Evolutionary conservation across 37 sponge, comb jelly and placozoan genomes (phyloP), one percentile per base, ranked within the genome.

Genomic region (Axinella damicornis): DNA sequence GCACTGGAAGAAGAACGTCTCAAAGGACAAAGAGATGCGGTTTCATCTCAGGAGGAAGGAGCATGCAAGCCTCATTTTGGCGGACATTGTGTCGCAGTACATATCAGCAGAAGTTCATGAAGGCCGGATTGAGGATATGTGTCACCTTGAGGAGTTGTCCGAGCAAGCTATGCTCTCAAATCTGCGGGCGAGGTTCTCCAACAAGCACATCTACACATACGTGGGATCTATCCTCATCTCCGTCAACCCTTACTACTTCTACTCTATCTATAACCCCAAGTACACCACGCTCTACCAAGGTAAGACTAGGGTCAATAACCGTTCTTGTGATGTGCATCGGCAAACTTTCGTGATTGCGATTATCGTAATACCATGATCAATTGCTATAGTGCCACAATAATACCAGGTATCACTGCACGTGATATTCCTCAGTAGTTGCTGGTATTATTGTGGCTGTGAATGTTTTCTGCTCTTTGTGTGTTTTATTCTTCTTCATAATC

Each of bases 141-240:
- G 97, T 56, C 57, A 87, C 53, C 36, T 96, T 59, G 77, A 90
- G 18, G 92, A 96, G 14, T 84, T 98, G 70, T 86, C 95, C 0
- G 99, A 98, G 65, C 65, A 92, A 19, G 60, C 85, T 70, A 92
- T 98, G 86, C 89, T 98, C 52, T 76, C 90, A 0, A 88, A 81
- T 25, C 83, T 98, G 2, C 32, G 60, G 31, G 87, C 91, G 11
- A 69, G 99, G 30, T 98, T 98, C 81, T 87, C 78, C 6, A 78
- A 77, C 36, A 94, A 92, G 73, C 60, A 66, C 64, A 98, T 98
- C 72, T 98, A 98, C 89, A 98, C 99, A 17, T 98, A 92, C 60
- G 99, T 92, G 13, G 97, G 97, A 30, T 84, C 96, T 73, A 94
- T 98, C 65, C 84, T 98, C 27, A 88, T 98, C 59, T 85, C 99